Percentiles rank a stretch among this genome's conserved stretches.
These are phyloP conservation scores for Hassar affinis DNA, from an alignment of 2,113 vertebrate species.

Conservation along the genomic window DNA sequence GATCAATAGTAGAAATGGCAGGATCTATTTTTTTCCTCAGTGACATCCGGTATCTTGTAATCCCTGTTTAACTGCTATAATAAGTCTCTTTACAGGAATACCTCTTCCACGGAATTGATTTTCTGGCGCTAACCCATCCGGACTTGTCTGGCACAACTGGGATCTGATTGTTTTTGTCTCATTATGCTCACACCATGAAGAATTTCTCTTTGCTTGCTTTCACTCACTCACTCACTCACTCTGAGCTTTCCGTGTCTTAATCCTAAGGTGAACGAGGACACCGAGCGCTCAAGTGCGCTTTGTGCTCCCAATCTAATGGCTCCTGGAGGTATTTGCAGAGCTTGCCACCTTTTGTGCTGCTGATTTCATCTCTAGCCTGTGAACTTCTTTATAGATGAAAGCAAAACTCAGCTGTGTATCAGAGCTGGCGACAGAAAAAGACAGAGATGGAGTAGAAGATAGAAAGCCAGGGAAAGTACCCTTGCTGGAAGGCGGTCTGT, in stretches of 20 bases:
- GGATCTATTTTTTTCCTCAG: background rate
- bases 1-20: slow-evolving; percentile 29
- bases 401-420: slow-evolving; percentile 4
- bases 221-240: too few relatives aligned
- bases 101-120: slow-evolving; percentile 44
- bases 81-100: slow-evolving; percentile 34
- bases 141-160: slow-evolving; percentile 15
- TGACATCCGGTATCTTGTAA: slow-evolving; percentile 36
- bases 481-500: background rate
- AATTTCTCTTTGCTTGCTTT: slow-evolving; percentile 1
- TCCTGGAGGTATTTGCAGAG: slow-evolving; percentile 28
- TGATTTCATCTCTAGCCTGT: slow-evolving; percentile 39
- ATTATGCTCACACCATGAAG: slow-evolving; percentile 15
- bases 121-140: background rate
- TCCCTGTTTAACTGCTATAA: slow-evolving; percentile 42
- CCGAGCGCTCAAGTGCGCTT: slow-evolving; percentile 14
- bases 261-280: slow-evolving; percentile 20
- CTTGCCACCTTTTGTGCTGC: slow-evolving; percentile 4
- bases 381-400: slow-evolving; percentile 32
- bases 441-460: slow-evolving; percentile 11
- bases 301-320: background rate
- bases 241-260: background rate
- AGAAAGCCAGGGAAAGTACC: background rate
- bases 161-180: slow-evolving; percentile 16
- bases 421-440: background rate